phyloP scores from a whole-genome alignment of 2,113 vertebrate genomes.

The Phoxinus phoxinus region DNA sequence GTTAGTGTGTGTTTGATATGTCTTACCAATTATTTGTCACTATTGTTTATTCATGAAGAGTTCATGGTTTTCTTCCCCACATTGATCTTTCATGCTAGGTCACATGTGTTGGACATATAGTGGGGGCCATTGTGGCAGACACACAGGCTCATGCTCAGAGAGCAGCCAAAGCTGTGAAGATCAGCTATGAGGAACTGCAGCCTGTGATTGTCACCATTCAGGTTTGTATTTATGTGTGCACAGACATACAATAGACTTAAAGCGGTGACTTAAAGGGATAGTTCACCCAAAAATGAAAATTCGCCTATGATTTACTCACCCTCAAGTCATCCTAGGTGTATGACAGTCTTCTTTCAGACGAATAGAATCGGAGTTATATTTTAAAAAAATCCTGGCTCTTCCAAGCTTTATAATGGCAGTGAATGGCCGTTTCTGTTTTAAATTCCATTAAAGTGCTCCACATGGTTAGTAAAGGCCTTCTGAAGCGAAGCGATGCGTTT shows the following conservation, averaged over 20 bases:
- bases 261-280: too few relatives aligned
- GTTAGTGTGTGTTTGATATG: neutral
- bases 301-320: too few relatives aligned
- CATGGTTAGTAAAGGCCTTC: too few relatives aligned
- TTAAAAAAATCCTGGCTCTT: too few relatives aligned
- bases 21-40: neutral
- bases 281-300: too few relatives aligned
- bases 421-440: too few relatives aligned
- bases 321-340: too few relatives aligned
- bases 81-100: conserved; percentile 76
- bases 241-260: neutral
- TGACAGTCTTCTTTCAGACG: too few relatives aligned
- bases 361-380: too few relatives aligned
- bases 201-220: conserved; percentile 88
- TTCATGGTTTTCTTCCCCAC: neutral
- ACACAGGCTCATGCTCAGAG: conserved; percentile 88
- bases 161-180: conserved; percentile 84
- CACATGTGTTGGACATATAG: conserved; percentile 92
- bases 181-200: conserved; percentile 87
- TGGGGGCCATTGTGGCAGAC: conserved; percentile 89
- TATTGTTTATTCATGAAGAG: neutral
- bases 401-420: too few relatives aligned
- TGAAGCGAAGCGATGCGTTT: too few relatives aligned
- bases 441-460: too few relatives aligned
- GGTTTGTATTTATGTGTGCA: conserved; percentile 70